Evolutionary conservation across 37 sponge, comb jelly and placozoan species (phyloP), one percentile per base, ranked within the genome.

Genomic region (Tethya wilhelma): DNA sequence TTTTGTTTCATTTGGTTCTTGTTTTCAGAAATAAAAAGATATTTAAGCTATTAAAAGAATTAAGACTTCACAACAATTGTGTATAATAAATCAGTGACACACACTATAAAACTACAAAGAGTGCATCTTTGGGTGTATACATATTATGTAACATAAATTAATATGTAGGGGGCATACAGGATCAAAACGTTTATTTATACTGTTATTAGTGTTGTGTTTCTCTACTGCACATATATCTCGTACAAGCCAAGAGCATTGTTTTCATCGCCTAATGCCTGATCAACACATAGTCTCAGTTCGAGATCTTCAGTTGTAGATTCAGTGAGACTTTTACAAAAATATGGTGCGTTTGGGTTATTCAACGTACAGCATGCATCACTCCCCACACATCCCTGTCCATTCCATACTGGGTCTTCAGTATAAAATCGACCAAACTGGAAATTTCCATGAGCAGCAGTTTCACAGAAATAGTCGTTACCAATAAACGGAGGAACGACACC

Each of bases 241-340:
- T n/a, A n/a, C n/a, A n/a, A n/a, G n/a, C n/a, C n/a, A n/a, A n/a
- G n/a, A n/a, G n/a, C n/a, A n/a, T n/a, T n/a, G n/a, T n/a, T 49
- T 17, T 49, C 55, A 49, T 49, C 55, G 17, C 55, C 55, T 17
- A 49, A 49, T 49, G 55, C 17, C 64, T 62, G 64, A 62, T 62
- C 28, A 25, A 23, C 8, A 23, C 64, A 62, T 25, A 62, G 8
- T 25, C 28, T 12, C 20, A 62, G 30, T 23, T 62, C 64, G 9
- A 62, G 9, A 62, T 62, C 64, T 8, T 23, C 64, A 23, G 7
- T 25, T 28, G 64, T 62, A 9, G 64, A 25, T 25, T 62, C 28
- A 25, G 26, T 19, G 7, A 62, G 64, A 8, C 8, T 23, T 25
- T 25, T 62, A 25, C 64, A 62, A 62, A 62, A 62, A 14, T 25